A percentile compares a stretch with the other conserved stretches of the same genome.
Evolutionary conservation across 2,797 vertebrate genomes (phyloP).

Genomic region (Argya squamiceps): DNA sequence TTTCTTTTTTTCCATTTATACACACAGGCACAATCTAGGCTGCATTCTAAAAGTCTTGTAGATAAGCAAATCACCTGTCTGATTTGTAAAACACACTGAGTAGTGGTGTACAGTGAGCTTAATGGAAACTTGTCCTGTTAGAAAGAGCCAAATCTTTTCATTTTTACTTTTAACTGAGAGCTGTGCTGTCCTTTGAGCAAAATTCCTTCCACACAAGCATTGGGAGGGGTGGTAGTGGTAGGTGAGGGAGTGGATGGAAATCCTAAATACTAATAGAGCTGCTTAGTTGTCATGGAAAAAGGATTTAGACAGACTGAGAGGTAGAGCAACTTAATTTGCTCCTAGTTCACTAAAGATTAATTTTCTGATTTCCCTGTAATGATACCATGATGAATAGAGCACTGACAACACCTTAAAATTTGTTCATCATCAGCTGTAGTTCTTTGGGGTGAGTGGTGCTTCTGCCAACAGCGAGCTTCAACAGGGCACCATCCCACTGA

Average conservation of each 20-base stretch:
- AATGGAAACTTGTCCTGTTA: neutral
- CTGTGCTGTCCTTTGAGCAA: neutral
- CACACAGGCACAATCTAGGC: neutral
- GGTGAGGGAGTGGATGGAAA: neutral
- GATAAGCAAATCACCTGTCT: neutral
- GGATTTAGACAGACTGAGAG: neutral
- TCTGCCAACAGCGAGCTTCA: neutral
- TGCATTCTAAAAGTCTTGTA: neutral
- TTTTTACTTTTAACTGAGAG: neutral
- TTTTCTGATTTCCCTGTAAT: neutral
- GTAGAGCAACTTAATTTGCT: neutral
- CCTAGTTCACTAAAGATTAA: neutral
- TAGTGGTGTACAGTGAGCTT: neutral
- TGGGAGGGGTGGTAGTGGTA: neutral
- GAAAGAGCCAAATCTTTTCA: neutral
- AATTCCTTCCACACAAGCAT: neutral
- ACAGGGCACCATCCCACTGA: neutral
- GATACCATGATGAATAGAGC: neutral
- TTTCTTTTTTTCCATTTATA: neutral
- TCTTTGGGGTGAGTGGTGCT: fast-evolving
- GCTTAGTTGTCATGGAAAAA: neutral
- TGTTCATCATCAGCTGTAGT: neutral
- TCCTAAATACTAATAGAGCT: neutral
- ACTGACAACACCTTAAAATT: neutral
- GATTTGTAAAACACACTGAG: neutral